Evolutionary conservation across 1,140 invertebrate genomes (phyloP), one percentile per base, ranked within the genome.

Genomic region (Eciton burchellii): DNA sequence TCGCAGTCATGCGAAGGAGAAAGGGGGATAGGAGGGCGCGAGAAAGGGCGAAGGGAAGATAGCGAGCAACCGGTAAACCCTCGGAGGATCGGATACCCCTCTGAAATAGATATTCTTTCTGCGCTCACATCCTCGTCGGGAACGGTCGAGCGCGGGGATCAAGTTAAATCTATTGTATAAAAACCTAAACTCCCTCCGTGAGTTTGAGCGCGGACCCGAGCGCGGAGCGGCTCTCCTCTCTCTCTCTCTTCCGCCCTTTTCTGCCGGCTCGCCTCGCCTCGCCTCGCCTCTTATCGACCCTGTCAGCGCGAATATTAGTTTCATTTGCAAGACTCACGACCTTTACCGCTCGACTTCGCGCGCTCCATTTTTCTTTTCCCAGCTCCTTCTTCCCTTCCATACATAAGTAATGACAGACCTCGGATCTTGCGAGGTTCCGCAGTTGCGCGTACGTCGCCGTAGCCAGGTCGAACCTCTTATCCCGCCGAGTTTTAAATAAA

Each of bases 281-380:
- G 45, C 52, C 59, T 19, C 29, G 21, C 43, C 83, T 57, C 76
- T 81, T 74, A 71, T 79, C 72, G 62, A 71, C 63, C 65, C 54
- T 59, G 66, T 57, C 77, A 60, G 54, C n/a, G 41, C 26, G 89
- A 88, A 89, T 88, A 90, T 90, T 90, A 89, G 89, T 90, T 89
- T 90, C 87, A 85, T 90, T 90, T 89, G 89, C 19, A 70, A 83
- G 81, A 81, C 76, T 77, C 89, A 90, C 89, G 87, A 86, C 62
- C 66, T 84, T 79, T 60, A 19, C 63, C 65, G 86, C 65, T 73
- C 35, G 63, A 65, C 70, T 29, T n/a, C n/a, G n/a, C 82, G 57
- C 4, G 47, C 35, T 71, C 56, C 63, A 81, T 59, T 66, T 84
- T 76, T 82, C 71, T 73, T 52, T 26, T 60, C 43, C 11, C 49